Evolutionary conservation across 2,888 invertebrate species (phyloP).

Genomic region (Pherbina coryleti): DNA sequence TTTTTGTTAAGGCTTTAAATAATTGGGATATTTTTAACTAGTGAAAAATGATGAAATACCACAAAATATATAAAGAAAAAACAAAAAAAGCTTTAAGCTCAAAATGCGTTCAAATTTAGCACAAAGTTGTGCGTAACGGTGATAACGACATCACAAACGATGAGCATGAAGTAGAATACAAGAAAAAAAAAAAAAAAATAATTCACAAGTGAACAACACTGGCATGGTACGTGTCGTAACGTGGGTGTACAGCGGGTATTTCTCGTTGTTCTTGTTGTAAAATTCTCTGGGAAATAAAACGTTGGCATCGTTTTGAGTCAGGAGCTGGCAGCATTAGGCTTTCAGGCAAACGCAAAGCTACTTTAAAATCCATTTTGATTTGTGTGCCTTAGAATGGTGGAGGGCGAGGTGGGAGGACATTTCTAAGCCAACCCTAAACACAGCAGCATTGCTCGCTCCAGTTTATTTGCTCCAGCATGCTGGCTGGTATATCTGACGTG

Average conservation of each 20-base stretch:
- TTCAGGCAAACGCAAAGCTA: slow-evolving; percentile 18
- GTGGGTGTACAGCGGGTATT: neutral
- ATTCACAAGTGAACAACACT: neutral
- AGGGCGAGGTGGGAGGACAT: neutral
- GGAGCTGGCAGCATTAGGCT: neutral
- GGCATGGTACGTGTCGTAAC: neutral
- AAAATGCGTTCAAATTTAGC: slow-evolving; percentile 9
- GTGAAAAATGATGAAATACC: too few species aligned
- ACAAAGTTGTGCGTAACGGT: slow-evolving; percentile 31
- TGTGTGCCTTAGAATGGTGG: slow-evolving; percentile 2
- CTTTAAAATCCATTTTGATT: slow-evolving; percentile 46
- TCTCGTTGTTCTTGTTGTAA: neutral
- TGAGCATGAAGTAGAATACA: neutral
- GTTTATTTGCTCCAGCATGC: neutral
- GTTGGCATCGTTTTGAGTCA: neutral
- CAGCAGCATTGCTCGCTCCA: neutral
- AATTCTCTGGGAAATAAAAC: too few species aligned
- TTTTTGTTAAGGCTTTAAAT: too few species aligned
- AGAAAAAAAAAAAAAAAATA: slow-evolving; percentile 1
- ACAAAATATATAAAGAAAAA: neutral
- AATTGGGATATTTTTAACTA: too few species aligned
- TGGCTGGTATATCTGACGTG: neutral
- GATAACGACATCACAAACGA: slow-evolving; percentile 29
- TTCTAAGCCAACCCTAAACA: neutral
- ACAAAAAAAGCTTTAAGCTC: neutral